Percentiles rank a stretch among this genome's conserved stretches.
Conservation (phyloP, 2,888 invertebrate species). For the Stenotaenia linearis region DNA sequence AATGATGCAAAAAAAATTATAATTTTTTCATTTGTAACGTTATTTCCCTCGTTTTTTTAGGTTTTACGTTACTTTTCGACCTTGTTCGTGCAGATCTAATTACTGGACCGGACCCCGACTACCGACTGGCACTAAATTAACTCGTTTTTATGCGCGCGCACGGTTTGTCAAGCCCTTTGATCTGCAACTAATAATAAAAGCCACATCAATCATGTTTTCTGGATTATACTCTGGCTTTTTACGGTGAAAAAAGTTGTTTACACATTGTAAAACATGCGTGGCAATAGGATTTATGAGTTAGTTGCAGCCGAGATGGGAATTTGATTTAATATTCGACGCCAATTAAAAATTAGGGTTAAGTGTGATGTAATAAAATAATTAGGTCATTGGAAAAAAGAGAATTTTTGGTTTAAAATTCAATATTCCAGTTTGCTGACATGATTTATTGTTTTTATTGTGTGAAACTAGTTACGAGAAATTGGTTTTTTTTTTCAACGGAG, state of each 20-base stretch:
- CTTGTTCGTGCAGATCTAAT: constrained; percentile 1
- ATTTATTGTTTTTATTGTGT: too few species aligned
- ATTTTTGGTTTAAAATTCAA: too few species aligned
- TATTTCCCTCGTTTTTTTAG: background rate
- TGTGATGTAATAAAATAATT: too few species aligned
- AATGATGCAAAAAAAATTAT: too few species aligned
- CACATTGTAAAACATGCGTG: background rate
- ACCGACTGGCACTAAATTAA: background rate
- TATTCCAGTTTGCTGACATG: background rate
- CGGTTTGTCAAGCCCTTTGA: background rate
- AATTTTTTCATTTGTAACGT: background rate
- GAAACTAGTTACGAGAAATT: too few species aligned
- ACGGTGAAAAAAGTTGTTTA: background rate
- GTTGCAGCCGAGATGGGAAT: too few species aligned
- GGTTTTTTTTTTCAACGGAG: background rate
- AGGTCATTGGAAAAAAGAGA: too few species aligned
- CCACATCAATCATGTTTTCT: background rate
- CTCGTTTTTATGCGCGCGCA: background rate
- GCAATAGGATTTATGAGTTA: too few species aligned
- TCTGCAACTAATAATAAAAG: background rate
- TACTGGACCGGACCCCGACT: background rate
- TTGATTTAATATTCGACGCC: too few species aligned
- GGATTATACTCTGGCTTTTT: background rate
- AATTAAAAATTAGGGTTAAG: too few species aligned
- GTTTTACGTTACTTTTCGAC: background rate